phyloP scores from a whole-genome alignment of 2,113 vertebrate genomes.

The Scortum barcoo region DNA sequence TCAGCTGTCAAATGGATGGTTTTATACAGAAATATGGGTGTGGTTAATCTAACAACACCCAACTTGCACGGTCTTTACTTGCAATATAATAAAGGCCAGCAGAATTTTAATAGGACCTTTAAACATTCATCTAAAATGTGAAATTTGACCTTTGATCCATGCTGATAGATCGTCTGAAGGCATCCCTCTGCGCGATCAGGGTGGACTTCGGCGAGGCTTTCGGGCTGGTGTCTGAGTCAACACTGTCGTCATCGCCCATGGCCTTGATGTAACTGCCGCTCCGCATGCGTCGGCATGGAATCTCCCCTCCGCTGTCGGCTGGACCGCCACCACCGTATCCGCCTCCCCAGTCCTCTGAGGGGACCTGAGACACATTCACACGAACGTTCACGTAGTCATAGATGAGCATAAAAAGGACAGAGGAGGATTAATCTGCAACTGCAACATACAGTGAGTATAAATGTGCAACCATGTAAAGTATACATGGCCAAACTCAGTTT shows the following conservation, averaged over 20 bases:
- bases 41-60: not conserved
- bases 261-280: constrained; percentile 99
- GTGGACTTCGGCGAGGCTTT: constrained; percentile 91
- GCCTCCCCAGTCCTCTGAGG: constrained; percentile 94
- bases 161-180: constrained; percentile 93
- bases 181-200: constrained; percentile 89
- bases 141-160: constrained; percentile 93
- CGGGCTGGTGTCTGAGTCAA: constrained; percentile 92
- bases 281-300: constrained; percentile 97
- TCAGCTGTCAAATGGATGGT: too few relatives aligned
- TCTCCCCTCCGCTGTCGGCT: constrained; percentile 89
- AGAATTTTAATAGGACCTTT: not conserved
- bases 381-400: not conserved
- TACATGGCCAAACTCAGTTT: constrained; percentile 16
- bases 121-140: constrained; percentile 4
- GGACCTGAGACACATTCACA: constrained; percentile 86
- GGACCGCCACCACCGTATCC: constrained; percentile 87
- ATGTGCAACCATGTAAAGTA: constrained; percentile 13
- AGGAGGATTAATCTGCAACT: constrained; percentile 4
- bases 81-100: not conserved
- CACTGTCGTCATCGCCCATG: constrained; percentile 98
- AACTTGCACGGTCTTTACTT: not conserved
- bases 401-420: not conserved
- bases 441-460: constrained; percentile 12
- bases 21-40: not conserved